Conservation (phyloP, 2,797 vertebrate genomes). For the Argentina silus region DNA sequence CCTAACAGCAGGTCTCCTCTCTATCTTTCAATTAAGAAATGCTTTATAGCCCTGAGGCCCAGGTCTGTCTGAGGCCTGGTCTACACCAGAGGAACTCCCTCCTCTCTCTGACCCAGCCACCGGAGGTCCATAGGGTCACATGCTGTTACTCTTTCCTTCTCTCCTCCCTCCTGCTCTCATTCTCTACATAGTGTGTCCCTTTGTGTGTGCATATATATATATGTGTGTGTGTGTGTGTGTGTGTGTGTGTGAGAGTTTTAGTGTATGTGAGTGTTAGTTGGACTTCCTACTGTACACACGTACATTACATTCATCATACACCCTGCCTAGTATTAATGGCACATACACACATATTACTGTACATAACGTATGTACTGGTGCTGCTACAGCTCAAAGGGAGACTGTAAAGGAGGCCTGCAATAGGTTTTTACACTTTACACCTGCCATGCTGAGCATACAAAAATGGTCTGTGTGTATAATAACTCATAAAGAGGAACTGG, state of each 20-base stretch:
- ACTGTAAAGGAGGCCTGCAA: conserved; percentile 17
- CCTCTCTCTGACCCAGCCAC: conserved; percentile 37
- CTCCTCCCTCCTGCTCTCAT: background rate
- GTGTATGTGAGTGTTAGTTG: conserved; percentile 15
- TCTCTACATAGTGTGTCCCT: background rate
- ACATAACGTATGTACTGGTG: background rate
- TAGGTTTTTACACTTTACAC: conserved; percentile 52
- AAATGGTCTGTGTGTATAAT: conserved; percentile 42
- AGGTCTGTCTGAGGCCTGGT: conserved; percentile 6
- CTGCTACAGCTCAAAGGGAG: conserved; percentile 36
- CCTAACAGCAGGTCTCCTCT: conserved; percentile 54
- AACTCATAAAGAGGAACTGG: conserved; percentile 58
- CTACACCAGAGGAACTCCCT: conserved; percentile 20
- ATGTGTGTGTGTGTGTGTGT: conserved; percentile 4
- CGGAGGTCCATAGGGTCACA: conserved; percentile 38
- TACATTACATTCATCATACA: background rate
- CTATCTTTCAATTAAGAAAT: conserved; percentile 64
- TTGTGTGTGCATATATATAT: background rate
- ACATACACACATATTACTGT: background rate
- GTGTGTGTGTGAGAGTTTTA: background rate
- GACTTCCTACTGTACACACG: conserved; percentile 43
- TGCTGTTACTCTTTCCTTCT: conserved; percentile 41
- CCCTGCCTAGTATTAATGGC: background rate
- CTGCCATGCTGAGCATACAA: conserved; percentile 44
- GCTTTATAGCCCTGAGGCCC: conserved; percentile 55